A percentile compares a stretch with the other conserved stretches of the same genome.
Conservation (phyloP, 1,140 invertebrate genomes). For the Drosophila insularis region DNA sequence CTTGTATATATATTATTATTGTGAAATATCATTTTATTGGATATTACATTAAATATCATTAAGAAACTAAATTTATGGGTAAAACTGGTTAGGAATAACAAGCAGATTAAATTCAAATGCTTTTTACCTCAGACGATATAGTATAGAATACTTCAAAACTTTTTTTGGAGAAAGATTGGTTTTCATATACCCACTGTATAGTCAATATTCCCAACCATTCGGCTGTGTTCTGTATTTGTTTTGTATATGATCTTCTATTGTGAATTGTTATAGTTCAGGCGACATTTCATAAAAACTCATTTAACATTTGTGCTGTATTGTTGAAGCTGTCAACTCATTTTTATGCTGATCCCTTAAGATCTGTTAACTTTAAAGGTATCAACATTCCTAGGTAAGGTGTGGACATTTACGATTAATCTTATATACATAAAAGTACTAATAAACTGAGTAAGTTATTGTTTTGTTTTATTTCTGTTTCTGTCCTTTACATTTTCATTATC, state of each 20-base stretch:
- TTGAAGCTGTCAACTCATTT: not conserved
- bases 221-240: no score
- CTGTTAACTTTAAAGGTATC: slow-evolving; percentile 3
- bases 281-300: not conserved
- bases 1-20: slow-evolving; percentile 49
- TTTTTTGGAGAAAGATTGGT: no score
- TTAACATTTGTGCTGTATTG: not conserved
- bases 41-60: not conserved
- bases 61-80: not conserved
- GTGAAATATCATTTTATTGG: not conserved
- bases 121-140: no score
- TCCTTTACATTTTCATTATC: not conserved
- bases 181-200: no score
- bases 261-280: not conserved
- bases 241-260: no score
- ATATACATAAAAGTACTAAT: slow-evolving; percentile 19
- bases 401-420: slow-evolving; percentile 39
- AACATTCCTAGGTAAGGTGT: slow-evolving; percentile 5
- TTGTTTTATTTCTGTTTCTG: slow-evolving; percentile 20
- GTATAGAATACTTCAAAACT: no score
- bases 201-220: no score
- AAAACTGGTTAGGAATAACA: not conserved
- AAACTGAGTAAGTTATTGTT: slow-evolving; percentile 60
- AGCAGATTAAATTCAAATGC: not conserved
- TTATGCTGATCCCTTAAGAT: not conserved